Base-by-base conservation (phyloP, 2,888 invertebrate genomes). In the Hydrotaea cyrtoneurina region DNA sequence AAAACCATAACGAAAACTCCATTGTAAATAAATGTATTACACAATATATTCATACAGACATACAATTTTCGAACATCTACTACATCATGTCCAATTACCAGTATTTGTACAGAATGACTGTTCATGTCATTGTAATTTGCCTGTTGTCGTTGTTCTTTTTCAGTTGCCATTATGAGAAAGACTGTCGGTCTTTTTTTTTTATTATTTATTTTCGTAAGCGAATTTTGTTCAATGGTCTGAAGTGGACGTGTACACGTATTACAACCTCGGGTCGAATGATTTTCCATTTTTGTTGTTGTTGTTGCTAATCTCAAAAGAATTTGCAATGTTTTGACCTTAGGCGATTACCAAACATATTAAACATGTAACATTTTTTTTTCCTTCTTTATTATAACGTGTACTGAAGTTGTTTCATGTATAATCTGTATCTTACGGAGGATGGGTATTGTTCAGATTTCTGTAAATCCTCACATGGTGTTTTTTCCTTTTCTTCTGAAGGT, bases 231-330 rank as follows among this genome's bases (percentile, higher is more conserved):
- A 74, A 59, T 31, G 19, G 39, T 74, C 43, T 43, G 26, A 31
- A 46, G 4, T 69, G 53, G 53, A 73, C 74, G 31, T 53, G 36
- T 50, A 82, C 59, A 71, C 19, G 15, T 69, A 31, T 62, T 76
- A 55, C 21, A 31, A 43, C 77, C 74, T 17, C 8, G 62, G 78
- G 75, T 21, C 77, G 59, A 80, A 64, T 36, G 78, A 78, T 73
- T 86, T 76, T 77, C 59, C 78, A 83, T 82, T 86, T 55, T 86
- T n/a, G n/a, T n/a, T n/a, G n/a, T n/a, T n/a, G n/a, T n/a, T n/a
- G n/a, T 81, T 84, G 69, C 80, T 85, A 86, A 87, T 85, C 81
- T 84, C 50, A 85, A 86, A 86, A 86, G 83, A 62, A 83, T 82
- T 86, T 84, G 74, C 82, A 87, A 82, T 83, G 77, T 53, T 80